These are phyloP conservation scores for Pterobdella sp. DNA, from an alignment of 2,888 invertebrate genomes.

Conservation along the genomic window DNA sequence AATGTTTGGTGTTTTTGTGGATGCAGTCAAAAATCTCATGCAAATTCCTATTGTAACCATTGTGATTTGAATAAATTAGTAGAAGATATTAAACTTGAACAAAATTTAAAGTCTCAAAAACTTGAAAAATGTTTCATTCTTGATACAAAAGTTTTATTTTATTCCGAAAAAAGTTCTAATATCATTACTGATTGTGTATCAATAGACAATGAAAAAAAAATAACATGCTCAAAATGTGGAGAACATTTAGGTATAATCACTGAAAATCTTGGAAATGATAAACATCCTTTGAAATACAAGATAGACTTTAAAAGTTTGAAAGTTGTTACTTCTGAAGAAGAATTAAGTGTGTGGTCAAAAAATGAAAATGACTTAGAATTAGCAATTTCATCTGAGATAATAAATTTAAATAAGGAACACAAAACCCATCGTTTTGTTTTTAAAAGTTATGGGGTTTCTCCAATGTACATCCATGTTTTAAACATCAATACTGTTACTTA, in stretches of 20 bases:
- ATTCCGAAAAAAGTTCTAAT: not conserved
- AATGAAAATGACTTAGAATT: not conserved
- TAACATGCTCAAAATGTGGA: not conserved
- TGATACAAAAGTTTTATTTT: not conserved
- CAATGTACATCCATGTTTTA: not conserved
- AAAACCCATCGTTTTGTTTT: not conserved
- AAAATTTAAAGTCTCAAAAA: not conserved
- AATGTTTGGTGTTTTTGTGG: constrained; percentile 9
- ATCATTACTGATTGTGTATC: not conserved
- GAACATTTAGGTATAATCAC: no score
- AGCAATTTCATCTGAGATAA: not conserved
- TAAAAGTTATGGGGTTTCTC: not conserved
- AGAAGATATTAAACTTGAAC: not conserved
- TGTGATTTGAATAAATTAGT: not conserved
- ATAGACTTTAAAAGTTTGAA: not conserved
- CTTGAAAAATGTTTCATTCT: not conserved
- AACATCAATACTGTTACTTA: not conserved
- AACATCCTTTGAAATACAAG: not conserved
- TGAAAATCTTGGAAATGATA: no score
- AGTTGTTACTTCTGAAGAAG: not conserved
- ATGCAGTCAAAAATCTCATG: not conserved
- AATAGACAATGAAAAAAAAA: not conserved
- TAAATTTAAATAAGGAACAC: not conserved
- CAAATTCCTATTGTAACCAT: not conserved
- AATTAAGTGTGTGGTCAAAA: not conserved